Base-by-base conservation (phyloP, 2,797 vertebrate genomes). In the Clangula hyemalis region DNA sequence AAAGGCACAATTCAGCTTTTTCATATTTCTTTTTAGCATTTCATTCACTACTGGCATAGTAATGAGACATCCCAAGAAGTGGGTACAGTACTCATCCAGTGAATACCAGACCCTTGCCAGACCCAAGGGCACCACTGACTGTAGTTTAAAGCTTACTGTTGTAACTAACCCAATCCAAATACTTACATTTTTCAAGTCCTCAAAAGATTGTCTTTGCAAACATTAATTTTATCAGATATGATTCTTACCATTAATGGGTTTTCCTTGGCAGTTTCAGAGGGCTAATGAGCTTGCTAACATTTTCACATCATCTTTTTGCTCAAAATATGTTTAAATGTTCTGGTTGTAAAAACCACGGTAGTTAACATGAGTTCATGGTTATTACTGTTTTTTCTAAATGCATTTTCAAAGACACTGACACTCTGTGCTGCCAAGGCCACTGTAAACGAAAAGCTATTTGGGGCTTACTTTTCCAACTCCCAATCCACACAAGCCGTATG, bases 1-100 rank as follows among this genome's bases (percentile, higher is more conserved):
- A 49, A 21, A 58, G 36, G 64, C 41, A 60, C 41, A 38, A 75
- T 58, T 49, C 64, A 70, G 53, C 27, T 30, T 41, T 81, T 69
- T 8, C 82, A 61, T 54, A 7, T 43, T 66, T 78, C 7, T 65
- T 80, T 12, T 32, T 57, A 69, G 38, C 38, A 21, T 53, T 68
- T 87, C 36, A 1, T 56, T 89, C 60, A 4, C 75, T 1, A 1
- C 43, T 45, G 69, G 24, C 38, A 65, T n/a, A 10, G 45, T 45
- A 0, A 27, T 38, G 36, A 64, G 38, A 20, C 1, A 12, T 0
- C 58, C 49, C 5, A 10, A 56, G 61, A 34, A 66, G 58, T 8
- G n/a, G 0, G 0, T 0, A 0, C 45, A 9, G 49, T 8, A 16
- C 54, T 28, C 16, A 2, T 2, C 25, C 54, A 1, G 24, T 0